phyloP scores from a whole-genome alignment of 2,797 vertebrate species.

The Myotis planiceps region DNA sequence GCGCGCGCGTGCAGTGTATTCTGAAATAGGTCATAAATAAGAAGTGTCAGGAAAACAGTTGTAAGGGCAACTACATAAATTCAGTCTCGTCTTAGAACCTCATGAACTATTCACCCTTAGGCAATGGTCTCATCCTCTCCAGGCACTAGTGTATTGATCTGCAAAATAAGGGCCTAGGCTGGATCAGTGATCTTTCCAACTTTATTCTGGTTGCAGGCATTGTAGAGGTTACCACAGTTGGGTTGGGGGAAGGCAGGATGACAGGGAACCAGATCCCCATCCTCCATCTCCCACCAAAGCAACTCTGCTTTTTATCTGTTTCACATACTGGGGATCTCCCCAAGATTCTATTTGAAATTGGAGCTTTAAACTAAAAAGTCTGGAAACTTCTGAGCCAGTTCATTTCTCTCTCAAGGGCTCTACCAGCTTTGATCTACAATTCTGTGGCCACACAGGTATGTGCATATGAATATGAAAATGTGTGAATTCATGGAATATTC shows the following conservation, averaged over 20 bases:
- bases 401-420: slow-evolving; percentile 15
- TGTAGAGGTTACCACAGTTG: background rate
- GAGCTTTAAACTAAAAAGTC: slow-evolving; percentile 14
- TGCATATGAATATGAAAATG: slow-evolving; percentile 21
- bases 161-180: background rate
- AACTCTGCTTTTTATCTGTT: background rate
- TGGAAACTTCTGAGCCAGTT: slow-evolving; percentile 24
- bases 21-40: background rate
- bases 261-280: background rate
- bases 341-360: slow-evolving; percentile 26
- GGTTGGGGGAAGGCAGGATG: background rate
- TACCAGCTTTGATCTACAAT: slow-evolving; percentile 21
- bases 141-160: background rate
- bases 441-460: slow-evolving; percentile 28
- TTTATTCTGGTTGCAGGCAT: background rate
- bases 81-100: background rate
- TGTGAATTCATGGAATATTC: background rate
- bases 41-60: background rate
- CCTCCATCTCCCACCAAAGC: background rate
- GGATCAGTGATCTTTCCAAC: background rate
- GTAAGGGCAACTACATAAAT: background rate
- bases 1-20: background rate
- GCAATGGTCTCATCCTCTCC: background rate
- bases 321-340: background rate
- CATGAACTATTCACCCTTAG: background rate